Evolutionary conservation across 2,113 vertebrate genomes (phyloP).

Genomic region (Pavo muticus): DNA sequence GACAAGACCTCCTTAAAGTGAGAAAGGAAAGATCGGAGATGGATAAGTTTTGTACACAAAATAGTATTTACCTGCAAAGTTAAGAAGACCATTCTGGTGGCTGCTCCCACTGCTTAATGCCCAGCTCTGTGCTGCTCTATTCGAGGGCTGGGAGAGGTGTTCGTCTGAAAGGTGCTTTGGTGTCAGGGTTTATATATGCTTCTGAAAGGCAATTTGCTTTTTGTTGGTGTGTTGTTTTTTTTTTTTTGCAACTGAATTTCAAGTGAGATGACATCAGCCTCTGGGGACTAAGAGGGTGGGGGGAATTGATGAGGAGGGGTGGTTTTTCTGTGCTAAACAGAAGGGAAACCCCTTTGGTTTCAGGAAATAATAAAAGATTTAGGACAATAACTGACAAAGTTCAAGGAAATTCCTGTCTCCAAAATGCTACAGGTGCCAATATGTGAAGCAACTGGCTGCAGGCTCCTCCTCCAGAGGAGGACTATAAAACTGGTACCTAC

Average conservation of each 20-base stretch:
- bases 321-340: neutral
- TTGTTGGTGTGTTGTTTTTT: neutral
- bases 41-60: neutral
- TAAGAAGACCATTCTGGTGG: slow-evolving; percentile 60
- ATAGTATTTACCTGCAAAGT: slow-evolving; percentile 57
- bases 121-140: neutral
- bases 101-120: neutral
- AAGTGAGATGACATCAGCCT: slow-evolving; percentile 69
- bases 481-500: slow-evolving; percentile 65
- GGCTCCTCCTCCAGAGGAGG: slow-evolving; percentile 59
- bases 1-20: neutral
- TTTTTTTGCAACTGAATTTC: slow-evolving; percentile 23
- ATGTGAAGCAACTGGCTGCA: slow-evolving; percentile 17
- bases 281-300: slow-evolving; percentile 51
- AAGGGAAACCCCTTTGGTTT: neutral
- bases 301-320: slow-evolving; percentile 31
- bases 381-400: slow-evolving; percentile 25
- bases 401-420: slow-evolving; percentile 43
- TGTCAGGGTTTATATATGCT: slow-evolving; percentile 66
- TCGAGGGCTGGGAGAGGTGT: slow-evolving; percentile 17
- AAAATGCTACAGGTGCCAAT: slow-evolving; percentile 43
- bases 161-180: slow-evolving; percentile 38
- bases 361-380: slow-evolving; percentile 20
- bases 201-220: slow-evolving; percentile 61
- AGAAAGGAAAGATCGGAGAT: neutral